A percentile compares a stretch with the other conserved stretches of the same genome.
These are phyloP conservation scores for Stenotaenia linearis DNA, from an alignment of 2,888 invertebrate genomes.

Conservation along the genomic window DNA sequence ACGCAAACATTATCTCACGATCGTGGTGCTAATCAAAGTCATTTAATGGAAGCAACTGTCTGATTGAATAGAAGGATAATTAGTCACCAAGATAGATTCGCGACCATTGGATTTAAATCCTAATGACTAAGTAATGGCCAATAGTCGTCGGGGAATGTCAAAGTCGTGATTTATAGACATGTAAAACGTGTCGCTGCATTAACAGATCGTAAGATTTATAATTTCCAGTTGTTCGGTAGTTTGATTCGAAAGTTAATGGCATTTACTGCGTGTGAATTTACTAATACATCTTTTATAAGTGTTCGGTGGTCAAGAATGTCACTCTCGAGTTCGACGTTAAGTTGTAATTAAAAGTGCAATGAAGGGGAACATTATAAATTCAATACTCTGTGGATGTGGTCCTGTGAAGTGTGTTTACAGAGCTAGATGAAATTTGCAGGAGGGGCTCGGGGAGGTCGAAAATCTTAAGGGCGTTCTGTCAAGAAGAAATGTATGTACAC, in stretches of 20 bases:
- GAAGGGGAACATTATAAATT: neutral
- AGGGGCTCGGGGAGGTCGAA: neutral
- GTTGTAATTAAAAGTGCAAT: neutral
- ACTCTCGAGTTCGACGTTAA: neutral
- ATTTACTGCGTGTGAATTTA: neutral
- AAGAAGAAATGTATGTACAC: neutral
- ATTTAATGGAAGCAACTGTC: neutral
- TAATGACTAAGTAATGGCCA: neutral
- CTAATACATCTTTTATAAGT: neutral
- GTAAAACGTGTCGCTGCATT: too few relatives aligned
- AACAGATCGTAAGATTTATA: neutral
- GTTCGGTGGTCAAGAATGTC: neutral
- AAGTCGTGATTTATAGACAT: neutral
- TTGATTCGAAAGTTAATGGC: too few relatives aligned
- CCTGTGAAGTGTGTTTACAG: neutral
- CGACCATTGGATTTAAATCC: neutral
- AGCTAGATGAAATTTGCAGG: neutral
- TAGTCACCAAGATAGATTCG: neutral
- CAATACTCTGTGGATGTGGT: neutral
- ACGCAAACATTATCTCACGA: neutral
- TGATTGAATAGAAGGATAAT: constrained; percentile 7
- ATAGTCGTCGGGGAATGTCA: neutral
- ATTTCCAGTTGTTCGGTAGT: neutral
- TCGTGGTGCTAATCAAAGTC: constrained; percentile 10
- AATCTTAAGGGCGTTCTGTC: neutral